Evolutionary conservation across 2,797 vertebrate genomes (phyloP), one percentile per base, ranked within the genome.

Genomic region (Danio choprae): DNA sequence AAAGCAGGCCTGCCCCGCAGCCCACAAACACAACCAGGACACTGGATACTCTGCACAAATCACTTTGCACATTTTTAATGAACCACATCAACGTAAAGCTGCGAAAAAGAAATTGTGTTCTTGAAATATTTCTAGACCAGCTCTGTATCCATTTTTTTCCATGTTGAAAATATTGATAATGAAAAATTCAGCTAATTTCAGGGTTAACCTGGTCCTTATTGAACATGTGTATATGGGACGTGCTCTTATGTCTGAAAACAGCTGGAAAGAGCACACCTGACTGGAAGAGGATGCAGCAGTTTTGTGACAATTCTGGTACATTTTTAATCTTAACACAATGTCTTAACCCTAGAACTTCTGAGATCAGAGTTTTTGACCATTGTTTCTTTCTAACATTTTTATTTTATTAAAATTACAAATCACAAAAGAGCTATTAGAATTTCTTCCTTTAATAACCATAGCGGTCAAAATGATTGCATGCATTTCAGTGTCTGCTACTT

Each of bases 1-100:
- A 86, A 79, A 82, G 80, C 72, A 77, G 62, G 51, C 64, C 73
- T 76, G 77, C 59, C 70, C 60, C 50, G 60, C 59, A 18, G 68
- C 44, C 29, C 51, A 68, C 36, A 79, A 69, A 60, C 76, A 51
- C 59, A 40, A 63, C 55, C 77, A 62, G 16, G 64, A 59, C 46
- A 69, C 29, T 59, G 38, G 20, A 76, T 62, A 51, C 79, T n/a
- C 18, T 12, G 16, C 44, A 70, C 40, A 83, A 58, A 73, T 62
- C 69, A 70, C 68, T 60, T 72, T 78, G 78, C 68, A 77, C 68
- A 71, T 50, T 62, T 68, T 46, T 73, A 55, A 72, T 64, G 6
- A 71, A 80, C 38, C 58, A 71, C 68, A 68, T 62, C 13, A 79
- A 29, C 29, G 11, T 20, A 41, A 55, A 46, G 48, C 69, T 43